Evolutionary conservation across 2,797 vertebrate species (phyloP).

Genomic region (Microtus californicus): DNA sequence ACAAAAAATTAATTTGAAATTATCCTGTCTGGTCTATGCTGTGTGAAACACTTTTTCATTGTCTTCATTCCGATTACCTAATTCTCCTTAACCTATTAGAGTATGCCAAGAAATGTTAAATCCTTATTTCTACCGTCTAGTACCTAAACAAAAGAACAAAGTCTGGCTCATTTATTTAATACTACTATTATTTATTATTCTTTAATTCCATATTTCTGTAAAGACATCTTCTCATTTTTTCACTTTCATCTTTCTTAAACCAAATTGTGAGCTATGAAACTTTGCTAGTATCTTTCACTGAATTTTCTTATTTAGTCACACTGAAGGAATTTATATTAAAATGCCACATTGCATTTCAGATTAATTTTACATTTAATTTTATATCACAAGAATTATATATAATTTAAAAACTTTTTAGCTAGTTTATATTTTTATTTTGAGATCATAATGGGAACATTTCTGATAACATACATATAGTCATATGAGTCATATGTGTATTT

Average conservation of each 20-base stretch:
- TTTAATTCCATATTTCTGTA: neutral
- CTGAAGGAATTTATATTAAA: neutral
- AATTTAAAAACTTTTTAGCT: neutral
- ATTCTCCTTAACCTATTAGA: neutral
- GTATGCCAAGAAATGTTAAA: neutral
- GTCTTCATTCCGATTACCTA: neutral
- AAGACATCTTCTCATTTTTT: neutral
- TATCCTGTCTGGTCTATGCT: neutral
- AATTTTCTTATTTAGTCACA: neutral
- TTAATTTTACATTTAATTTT: conserved; percentile 20
- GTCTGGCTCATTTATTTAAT: neutral
- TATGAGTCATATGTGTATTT: neutral
- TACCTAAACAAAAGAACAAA: neutral
- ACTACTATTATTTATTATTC: neutral
- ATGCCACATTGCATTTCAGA: neutral
- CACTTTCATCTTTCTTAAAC: neutral
- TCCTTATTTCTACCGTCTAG: neutral
- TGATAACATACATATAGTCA: neutral
- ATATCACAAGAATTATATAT: neutral
- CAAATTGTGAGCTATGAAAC: neutral
- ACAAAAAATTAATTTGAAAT: neutral
- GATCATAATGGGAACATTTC: neutral
- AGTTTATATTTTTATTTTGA: neutral
- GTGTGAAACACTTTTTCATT: neutral
- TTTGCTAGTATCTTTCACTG: neutral